A percentile compares a stretch with the other conserved stretches of the same genome.
Conservation (phyloP, 2,113 vertebrate genomes). For the Cryptoleucopteryx plumbea region DNA sequence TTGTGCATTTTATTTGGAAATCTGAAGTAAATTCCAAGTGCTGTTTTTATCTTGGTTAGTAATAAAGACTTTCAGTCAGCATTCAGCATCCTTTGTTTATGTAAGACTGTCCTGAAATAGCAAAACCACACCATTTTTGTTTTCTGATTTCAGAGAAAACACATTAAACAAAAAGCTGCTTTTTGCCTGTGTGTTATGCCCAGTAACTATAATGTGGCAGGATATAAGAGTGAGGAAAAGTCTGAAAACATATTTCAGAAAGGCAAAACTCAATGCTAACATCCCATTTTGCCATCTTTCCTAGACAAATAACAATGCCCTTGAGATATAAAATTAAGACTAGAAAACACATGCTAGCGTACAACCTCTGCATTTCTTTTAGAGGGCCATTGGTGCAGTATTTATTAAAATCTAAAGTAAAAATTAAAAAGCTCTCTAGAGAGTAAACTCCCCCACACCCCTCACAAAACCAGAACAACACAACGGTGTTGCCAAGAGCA, state of each 20-base stretch:
- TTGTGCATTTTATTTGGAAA: neutral
- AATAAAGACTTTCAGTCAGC: neutral
- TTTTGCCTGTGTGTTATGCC: neutral
- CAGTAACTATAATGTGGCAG: neutral
- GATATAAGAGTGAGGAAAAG: neutral
- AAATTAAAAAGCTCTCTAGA: neutral
- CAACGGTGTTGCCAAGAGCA: accelerated
- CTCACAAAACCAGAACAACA: neutral
- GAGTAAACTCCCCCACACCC: neutral
- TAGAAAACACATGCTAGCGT: neutral
- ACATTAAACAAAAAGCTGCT: neutral
- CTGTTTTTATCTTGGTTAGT: neutral
- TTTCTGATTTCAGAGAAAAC: neutral
- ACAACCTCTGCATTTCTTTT: neutral
- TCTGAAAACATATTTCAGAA: neutral
- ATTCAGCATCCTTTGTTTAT: neutral
- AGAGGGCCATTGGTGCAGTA: neutral
- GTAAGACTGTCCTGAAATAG: neutral
- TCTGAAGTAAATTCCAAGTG: neutral
- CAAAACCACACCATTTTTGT: neutral
- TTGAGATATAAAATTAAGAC: neutral
- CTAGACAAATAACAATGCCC: neutral
- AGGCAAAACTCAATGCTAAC: neutral
- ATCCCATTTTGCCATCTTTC: neutral
- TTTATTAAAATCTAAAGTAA: neutral